A percentile compares a stretch with the other conserved stretches of the same genome.
Evolutionary conservation across 2,888 invertebrate species (phyloP).

Genomic region (Maniola hyperantus): DNA sequence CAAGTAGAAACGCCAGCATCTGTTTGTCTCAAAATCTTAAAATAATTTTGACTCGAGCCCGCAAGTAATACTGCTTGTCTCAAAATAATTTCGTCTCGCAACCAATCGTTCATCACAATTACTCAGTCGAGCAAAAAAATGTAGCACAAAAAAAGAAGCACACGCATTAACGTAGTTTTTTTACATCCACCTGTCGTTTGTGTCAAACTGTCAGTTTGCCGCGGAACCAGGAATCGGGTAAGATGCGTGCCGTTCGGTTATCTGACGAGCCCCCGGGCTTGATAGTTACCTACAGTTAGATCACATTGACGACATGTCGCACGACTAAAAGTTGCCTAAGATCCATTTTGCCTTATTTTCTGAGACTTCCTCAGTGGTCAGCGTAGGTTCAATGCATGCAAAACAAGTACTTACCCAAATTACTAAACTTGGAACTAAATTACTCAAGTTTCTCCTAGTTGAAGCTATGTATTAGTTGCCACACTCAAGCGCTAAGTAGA

Average conservation of each 20-base stretch:
- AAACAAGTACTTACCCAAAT: too few species aligned
- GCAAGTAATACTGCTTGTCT: not conserved
- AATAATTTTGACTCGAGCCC: constrained; percentile 5
- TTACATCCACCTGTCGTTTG: constrained; percentile 38
- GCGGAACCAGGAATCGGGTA: constrained; percentile 34
- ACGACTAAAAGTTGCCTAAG: not conserved
- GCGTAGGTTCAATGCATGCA: too few species aligned
- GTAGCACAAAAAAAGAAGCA: constrained; percentile 13
- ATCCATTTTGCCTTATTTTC: not conserved
- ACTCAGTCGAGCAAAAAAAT: constrained; percentile 20
- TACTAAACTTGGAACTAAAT: too few species aligned
- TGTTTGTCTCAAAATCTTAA: constrained; percentile 5
- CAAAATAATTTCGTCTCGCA: constrained; percentile 7
- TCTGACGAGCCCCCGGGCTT: constrained; percentile 23
- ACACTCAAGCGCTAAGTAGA: not conserved
- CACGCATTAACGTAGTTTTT: constrained; percentile 14
- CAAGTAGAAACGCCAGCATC: not conserved
- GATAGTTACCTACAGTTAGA: not conserved
- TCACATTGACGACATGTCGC: not conserved
- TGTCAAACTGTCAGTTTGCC: constrained; percentile 39
- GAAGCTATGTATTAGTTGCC: not conserved
- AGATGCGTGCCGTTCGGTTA: constrained; percentile 27
- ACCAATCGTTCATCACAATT: constrained; percentile 19
- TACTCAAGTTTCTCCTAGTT: too few species aligned
- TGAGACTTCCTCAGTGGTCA: too few species aligned